These are phyloP conservation scores for Vimba vimba DNA, from an alignment of 2,113 vertebrate genomes.

Conservation along the genomic window DNA sequence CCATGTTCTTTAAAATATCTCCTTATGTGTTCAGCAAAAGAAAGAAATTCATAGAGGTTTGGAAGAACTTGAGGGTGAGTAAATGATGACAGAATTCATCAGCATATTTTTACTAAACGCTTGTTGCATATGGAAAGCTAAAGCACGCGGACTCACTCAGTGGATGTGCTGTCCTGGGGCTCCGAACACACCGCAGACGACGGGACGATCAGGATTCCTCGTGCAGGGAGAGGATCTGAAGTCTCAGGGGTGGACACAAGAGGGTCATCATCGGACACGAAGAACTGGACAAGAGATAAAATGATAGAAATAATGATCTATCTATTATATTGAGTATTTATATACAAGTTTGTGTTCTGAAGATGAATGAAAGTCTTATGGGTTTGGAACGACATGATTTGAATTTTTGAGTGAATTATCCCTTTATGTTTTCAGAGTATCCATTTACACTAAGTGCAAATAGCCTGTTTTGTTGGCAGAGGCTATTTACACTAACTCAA, in stretches of 20 bases:
- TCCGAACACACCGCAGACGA: constrained; percentile 40
- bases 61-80: no score
- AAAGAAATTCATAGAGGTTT: no score
- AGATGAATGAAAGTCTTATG: no score
- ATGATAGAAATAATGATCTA: not conserved
- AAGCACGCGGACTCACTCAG: constrained; percentile 67
- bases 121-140: not conserved
- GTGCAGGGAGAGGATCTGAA: constrained; percentile 52
- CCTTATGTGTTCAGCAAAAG: no score
- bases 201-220: constrained; percentile 56
- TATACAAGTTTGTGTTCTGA: not conserved
- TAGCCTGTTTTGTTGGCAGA: no score
- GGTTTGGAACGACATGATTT: no score
- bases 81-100: not conserved
- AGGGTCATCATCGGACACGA: constrained; percentile 74
- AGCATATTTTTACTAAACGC: not conserved
- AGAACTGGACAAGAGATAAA: constrained; percentile 67
- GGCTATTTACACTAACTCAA: no score
- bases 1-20: no score
- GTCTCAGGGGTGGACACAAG: constrained; percentile 15
- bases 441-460: no score
- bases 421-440: no score
- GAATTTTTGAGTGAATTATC: no score
- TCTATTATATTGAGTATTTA: not conserved
- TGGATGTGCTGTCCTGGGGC: constrained; percentile 58